Base-by-base conservation (phyloP, 2,888 invertebrate genomes). In the Coelinius sp. region DNA sequence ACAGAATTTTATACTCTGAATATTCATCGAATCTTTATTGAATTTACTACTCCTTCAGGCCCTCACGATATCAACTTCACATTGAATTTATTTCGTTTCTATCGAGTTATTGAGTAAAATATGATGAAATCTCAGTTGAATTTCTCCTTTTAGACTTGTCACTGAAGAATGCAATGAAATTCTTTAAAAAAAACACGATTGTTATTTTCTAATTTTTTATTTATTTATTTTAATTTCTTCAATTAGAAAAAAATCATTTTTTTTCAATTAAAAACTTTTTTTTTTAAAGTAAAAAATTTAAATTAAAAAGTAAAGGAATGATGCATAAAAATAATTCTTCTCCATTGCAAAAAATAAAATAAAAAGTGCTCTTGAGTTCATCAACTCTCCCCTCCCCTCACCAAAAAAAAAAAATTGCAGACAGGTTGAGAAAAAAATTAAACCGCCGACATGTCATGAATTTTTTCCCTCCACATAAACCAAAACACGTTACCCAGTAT, bases 1-100 rank as follows among this genome's bases (percentile, higher is more conserved):
- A 64, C 41, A 38, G n/a, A 71, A 71, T 71, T 71, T 67, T 35
- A 66, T 71, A 62, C 31, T 20, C 31, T 67, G 66, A 66, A 67
- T 71, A 71, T 71, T 66, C 66, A 71, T 71, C 20, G 71, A 71
- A 24, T 59, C 22, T 10, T 66, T 71, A 71, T 71, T 67, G 49
- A 66, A 71, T 71, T 71, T 67, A 46, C 17, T 59, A 49, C 63
- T 59, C 59, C 59, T n/a, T 35, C 31, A 20, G 59, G 59, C 59
- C 59, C 35, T 59, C 35, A 59, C 25, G 35, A 59, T 31, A 20
- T 7, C 59, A 14, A 59, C 31, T 59, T 59, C 35, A 59, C 31
- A 35, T 59, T 59, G 59, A 59, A 59, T 59, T 59, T 35, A n/a
- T n/a, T 31, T 31, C 35, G 35, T 59, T n/a, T 59, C 35, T 20